Evolutionary conservation across 2,113 vertebrate genomes (phyloP), one percentile per base, ranked within the genome.

Genomic region (Riparia riparia): DNA sequence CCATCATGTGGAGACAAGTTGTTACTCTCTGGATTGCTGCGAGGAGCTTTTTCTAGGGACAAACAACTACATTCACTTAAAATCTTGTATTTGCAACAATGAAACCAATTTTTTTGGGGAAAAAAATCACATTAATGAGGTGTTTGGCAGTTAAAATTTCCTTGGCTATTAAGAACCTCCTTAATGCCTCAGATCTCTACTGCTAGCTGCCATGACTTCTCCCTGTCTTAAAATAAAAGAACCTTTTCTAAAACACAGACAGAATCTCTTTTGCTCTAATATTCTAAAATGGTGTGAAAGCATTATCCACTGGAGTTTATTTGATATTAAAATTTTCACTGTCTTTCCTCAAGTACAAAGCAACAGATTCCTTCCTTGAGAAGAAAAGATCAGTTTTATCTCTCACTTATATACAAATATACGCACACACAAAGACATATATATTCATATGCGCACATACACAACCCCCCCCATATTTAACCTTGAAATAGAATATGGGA

Each of bases 61-160:
- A 58, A 49, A 42, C 12, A 3, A 73, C 9, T 32, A 18, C 14
- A 25, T 16, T 19, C 4, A 37, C 9, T 68, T 53, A n/a, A 54
- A 66, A 84, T 41, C 13, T 49, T n/a, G 9, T 25, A 14, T 51
- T 82, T 89, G 12, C 22, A 31, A 41, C 18, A 86, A 73, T 17
- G 7, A 91, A 92, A 83, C 1, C 2, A 57, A n/a, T 7, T 34
- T 8, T 2, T 4, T 15, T 1, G 1, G 4, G 1, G 0, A 0
- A 2, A 8, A 10, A 60, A 41, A 17, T 9, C 37, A 41, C 21
- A 29, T 45, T 37, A 60, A 3, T 14, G 74, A 64, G 8, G 17
- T n/a, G 3, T 10, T 79, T 74, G 34, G 10, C 20, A 71, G 9
- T 64, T 65, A 61, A 60, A 32, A 68, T 63, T 29, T 68, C 57